phyloP scores from a whole-genome alignment of 2,113 vertebrate species.

The Erpornis zantholeuca region DNA sequence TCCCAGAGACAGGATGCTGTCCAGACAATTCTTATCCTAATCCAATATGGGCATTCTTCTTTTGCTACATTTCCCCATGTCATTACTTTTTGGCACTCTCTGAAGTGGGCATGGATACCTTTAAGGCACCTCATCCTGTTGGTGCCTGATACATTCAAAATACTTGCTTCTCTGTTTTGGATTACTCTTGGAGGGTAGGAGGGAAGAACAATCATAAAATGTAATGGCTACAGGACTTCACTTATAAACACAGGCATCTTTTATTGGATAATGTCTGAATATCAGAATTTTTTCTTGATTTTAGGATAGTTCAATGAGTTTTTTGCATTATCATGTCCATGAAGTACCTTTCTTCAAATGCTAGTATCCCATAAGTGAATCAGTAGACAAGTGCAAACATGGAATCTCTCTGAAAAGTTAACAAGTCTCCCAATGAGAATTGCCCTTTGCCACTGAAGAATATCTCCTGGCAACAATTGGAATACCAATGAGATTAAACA shows the following conservation, averaged over 20 bases:
- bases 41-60: background rate
- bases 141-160: background rate
- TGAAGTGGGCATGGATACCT: background rate
- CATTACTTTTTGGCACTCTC: background rate
- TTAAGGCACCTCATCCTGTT: background rate
- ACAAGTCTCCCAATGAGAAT: background rate
- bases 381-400: background rate
- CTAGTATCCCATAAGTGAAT: background rate
- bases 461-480: background rate
- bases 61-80: background rate
- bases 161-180: background rate
- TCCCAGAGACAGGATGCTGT: background rate
- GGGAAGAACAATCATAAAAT: background rate
- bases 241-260: background rate
- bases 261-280: background rate
- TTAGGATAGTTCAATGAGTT: background rate
- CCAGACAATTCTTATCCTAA: background rate
- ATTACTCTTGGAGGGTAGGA: background rate
- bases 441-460: background rate
- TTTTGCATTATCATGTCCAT: background rate
- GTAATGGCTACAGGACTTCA: background rate
- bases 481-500: background rate
- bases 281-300: background rate
- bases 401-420: conserved; percentile 1
- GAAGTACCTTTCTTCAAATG: background rate